These are phyloP conservation scores for Ochropacha duplaris DNA, from an alignment of 2,888 invertebrate genomes.

Conservation along the genomic window DNA sequence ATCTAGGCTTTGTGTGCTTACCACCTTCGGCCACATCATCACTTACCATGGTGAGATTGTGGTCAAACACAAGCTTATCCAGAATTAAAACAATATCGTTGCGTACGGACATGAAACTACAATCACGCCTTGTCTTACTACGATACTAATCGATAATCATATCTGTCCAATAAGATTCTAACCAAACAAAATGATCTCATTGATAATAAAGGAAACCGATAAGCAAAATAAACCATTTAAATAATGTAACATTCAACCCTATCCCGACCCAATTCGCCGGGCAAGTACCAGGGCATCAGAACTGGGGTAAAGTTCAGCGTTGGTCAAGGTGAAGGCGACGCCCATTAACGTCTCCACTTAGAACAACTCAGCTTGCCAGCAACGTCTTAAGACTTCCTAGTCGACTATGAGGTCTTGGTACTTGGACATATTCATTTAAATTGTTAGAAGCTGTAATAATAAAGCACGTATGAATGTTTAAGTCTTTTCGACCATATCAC, in stretches of 20 bases:
- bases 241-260: slow-evolving; percentile 28
- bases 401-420: slow-evolving; percentile 46
- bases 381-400: slow-evolving; percentile 67
- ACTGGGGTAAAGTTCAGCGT: slow-evolving; percentile 74
- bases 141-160: background rate
- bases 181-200: background rate
- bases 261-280: slow-evolving; percentile 40
- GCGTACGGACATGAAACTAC: no score
- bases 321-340: slow-evolving; percentile 79
- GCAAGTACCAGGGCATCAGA: slow-evolving; percentile 47
- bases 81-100: no score
- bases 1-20: no score
- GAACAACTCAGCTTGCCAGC: slow-evolving; percentile 65
- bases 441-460: background rate
- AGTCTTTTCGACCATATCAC: no score
- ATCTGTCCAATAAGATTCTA: background rate
- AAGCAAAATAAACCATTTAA: slow-evolving; percentile 10
- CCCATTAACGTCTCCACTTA: slow-evolving; percentile 76
- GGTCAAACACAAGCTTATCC: no score
- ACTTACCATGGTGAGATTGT: no score
- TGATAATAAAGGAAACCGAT: background rate
- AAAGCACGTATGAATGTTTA: no score
- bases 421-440: slow-evolving; percentile 32
- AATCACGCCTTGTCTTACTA: no score
- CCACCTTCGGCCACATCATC: no score